Base-by-base conservation (phyloP, 2,113 vertebrate species). In the Capricornis sumatraensis region DNA sequence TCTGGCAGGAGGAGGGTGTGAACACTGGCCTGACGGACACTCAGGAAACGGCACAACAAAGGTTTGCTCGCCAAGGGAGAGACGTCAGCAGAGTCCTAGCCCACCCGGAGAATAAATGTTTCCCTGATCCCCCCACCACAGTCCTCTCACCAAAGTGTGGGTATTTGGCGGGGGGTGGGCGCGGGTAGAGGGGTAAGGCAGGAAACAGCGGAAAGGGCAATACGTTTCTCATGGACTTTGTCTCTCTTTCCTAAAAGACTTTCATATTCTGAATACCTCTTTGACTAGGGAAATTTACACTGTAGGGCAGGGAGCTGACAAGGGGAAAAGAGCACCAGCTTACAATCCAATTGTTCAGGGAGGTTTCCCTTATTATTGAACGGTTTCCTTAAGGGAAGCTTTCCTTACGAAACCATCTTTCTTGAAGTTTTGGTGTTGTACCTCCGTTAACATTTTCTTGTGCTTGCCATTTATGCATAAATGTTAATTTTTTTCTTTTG, bases 121-220 rank as follows among this genome's bases (percentile, higher is more conserved):
- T 78, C 86, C 33, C 71, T 76, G 30, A 12, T 78, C 40, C 14
- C 55, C 23, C 5, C 7, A 36, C 11, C 47, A 55, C 23, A n/a
- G 30, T 15, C 79, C 62, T 47, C 45, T 92, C 33, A 23, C 45
- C 25, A 10, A 40, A 25, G 23, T 36, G 11, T 28, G 58, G 45
- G 17, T 81, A 33, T 81, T 33, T 47, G 25, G 25, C 11, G 0
- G 1, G 10, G 2, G 27, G 0, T 0, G 4, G 8, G 10, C 12
- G 1, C 2, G 11, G 47, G 1, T 3, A 0, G 1, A 5, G 30
- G 10, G 45, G 52, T 9, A 25, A 7, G 23, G 43, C 50, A 36
- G 50, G 21, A 8, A 83, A 82, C 47, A 52, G 30, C 6, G 3
- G 40, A 8, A 23, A 62, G 43, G 55, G 33, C 43, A 91, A 71